A percentile compares a stretch with the other conserved stretches of the same genome.
These are phyloP conservation scores for Eupithecia subfuscata DNA, from an alignment of 2,888 invertebrate species.

Conservation along the genomic window DNA sequence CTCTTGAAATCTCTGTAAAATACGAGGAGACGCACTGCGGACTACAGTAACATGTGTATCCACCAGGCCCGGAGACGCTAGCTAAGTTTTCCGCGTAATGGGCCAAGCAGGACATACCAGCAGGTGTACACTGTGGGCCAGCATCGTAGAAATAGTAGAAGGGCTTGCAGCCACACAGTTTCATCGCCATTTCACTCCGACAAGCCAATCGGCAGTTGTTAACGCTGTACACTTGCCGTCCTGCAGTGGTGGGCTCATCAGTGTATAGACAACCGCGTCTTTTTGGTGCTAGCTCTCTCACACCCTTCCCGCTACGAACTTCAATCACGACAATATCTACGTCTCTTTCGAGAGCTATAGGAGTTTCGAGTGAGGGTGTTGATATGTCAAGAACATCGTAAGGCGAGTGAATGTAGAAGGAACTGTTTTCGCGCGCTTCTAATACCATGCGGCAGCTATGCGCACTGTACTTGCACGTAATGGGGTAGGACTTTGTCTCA, in stretches of 20 bases:
- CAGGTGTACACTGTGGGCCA: constrained; percentile 76
- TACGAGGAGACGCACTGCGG: constrained; percentile 70
- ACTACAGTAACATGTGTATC: constrained; percentile 58
- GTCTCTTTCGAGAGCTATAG: constrained; percentile 51
- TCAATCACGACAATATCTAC: constrained; percentile 71
- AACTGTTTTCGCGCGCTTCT: constrained; percentile 47
- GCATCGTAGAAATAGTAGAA: constrained; percentile 85
- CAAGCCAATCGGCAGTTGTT: constrained; percentile 67
- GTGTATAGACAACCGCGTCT: constrained; percentile 82
- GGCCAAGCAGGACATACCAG: constrained; percentile 82
- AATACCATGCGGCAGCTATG: constrained; percentile 64
- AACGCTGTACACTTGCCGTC: constrained; percentile 24
- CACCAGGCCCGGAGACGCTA: constrained; percentile 49
- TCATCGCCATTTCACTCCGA: constrained; percentile 75
- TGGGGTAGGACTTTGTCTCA: constrained; percentile 53
- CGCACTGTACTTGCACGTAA: constrained; percentile 65
- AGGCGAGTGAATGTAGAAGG: constrained; percentile 80
- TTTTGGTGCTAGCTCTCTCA: constrained; percentile 69
- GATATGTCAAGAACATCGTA: constrained; percentile 82
- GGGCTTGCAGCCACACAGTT: constrained; percentile 84
- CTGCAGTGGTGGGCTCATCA: constrained; percentile 17
- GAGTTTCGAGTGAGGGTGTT: constrained; percentile 58
- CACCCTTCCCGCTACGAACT: constrained; percentile 74
- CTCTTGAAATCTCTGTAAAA: constrained; percentile 56
- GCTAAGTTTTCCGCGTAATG: constrained; percentile 51